phyloP scores from a whole-genome alignment of 2,113 vertebrate species.

The Scalopus aquaticus region DNA sequence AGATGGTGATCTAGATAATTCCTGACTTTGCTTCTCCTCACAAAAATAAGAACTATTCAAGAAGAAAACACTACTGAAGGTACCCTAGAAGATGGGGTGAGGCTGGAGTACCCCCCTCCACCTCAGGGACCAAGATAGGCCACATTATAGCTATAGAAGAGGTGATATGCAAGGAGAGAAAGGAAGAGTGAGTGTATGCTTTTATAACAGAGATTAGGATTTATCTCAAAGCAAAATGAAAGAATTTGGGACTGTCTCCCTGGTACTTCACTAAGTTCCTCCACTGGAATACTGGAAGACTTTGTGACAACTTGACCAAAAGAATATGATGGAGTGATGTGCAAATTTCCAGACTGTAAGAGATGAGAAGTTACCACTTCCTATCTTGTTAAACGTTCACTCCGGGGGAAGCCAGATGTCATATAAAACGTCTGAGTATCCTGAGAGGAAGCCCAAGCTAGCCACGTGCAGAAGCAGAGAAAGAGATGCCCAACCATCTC shows the following conservation, averaged over 20 bases:
- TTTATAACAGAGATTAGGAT: neutral
- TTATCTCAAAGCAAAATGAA: neutral
- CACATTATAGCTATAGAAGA: no score
- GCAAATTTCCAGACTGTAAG: neutral
- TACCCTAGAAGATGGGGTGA: no score
- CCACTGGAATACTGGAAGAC: neutral
- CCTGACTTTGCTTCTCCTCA: no score
- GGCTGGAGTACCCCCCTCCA: no score
- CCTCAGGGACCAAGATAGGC: no score
- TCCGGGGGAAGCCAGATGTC: neutral
- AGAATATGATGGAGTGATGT: neutral
- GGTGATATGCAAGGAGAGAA: no score
- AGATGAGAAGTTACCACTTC: neutral
- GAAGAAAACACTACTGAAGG: no score
- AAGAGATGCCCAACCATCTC: neutral
- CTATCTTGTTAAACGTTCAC: neutral
- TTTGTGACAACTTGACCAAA: neutral
- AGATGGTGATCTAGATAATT: no score
- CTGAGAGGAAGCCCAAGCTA: neutral
- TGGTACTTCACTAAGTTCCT: neutral
- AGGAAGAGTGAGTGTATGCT: neutral
- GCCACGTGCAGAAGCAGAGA: neutral
- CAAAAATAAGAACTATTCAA: no score
- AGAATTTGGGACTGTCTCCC: neutral
- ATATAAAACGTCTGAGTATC: neutral